These are phyloP conservation scores for Euglossa dilemma DNA, from an alignment of 1,140 invertebrate species.

Conservation along the genomic window DNA sequence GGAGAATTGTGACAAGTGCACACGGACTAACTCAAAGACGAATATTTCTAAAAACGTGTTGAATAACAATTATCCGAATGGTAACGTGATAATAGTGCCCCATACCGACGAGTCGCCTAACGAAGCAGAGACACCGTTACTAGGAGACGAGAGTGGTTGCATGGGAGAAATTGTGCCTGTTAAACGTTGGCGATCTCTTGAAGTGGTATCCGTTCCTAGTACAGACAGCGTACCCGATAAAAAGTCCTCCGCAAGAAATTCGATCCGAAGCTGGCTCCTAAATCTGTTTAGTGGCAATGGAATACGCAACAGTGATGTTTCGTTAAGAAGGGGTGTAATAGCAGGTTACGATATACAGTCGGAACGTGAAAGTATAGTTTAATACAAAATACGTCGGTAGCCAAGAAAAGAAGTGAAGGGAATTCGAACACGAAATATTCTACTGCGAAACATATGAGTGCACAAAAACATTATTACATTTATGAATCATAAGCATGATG, in stretches of 20 bases:
- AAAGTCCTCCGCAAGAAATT: conserved; percentile 82
- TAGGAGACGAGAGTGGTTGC: conserved; percentile 80
- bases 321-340: conserved; percentile 84
- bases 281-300: conserved; percentile 87
- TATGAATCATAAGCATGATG: conserved; percentile 66
- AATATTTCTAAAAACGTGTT: conserved; percentile 80
- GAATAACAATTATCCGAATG: conserved; percentile 84
- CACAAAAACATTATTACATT: conserved; percentile 27
- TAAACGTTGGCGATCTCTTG: conserved; percentile 90
- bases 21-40: conserved; percentile 74
- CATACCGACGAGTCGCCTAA: conserved; percentile 66
- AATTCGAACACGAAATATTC: conserved; percentile 38
- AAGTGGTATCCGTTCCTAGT: conserved; percentile 83
- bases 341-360: conserved; percentile 80
- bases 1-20: conserved; percentile 81
- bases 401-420: conserved; percentile 3
- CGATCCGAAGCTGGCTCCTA: conserved; percentile 87
- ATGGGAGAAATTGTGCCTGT: conserved; percentile 83
- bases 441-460: conserved; percentile 37
- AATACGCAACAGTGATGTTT: conserved; percentile 85
- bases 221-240: conserved; percentile 80
- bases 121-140: conserved; percentile 83
- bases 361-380: conserved; percentile 83
- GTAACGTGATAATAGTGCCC: conserved; percentile 80
- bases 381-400: conserved; percentile 37